Evolutionary conservation across 2,797 vertebrate genomes (phyloP).

Genomic region (Pristis pectinata): DNA sequence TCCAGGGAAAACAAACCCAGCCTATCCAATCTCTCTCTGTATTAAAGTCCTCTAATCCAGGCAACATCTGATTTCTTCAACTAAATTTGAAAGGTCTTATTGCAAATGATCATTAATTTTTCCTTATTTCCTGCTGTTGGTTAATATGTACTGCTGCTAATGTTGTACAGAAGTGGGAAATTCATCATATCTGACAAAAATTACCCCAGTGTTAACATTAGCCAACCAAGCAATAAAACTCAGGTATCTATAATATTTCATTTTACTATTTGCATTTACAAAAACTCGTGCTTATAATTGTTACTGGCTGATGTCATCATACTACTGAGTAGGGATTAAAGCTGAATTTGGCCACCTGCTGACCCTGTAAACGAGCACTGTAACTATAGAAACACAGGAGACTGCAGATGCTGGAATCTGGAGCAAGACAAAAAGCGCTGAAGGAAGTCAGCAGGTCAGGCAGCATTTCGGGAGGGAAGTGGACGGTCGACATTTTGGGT

Average conservation of each 20-base stretch:
- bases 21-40: too few species aligned
- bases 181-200: background rate
- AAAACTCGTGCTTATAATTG: background rate
- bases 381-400: background rate
- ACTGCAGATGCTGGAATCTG: too few species aligned
- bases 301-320: background rate
- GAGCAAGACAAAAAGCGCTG: too few species aligned
- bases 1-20: too few species aligned
- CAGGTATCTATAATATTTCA: background rate
- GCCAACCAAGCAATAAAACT: background rate
- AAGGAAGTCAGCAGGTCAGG: too few species aligned
- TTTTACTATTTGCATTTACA: background rate
- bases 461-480: too few species aligned
- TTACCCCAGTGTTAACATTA: background rate
- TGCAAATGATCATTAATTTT: background rate
- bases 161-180: background rate
- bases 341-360: background rate
- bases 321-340: background rate
- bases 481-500: too few species aligned
- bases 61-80: background rate
- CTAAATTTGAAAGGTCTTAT: background rate
- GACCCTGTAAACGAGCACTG: background rate
- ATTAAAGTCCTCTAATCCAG: too few species aligned
- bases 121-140: background rate
- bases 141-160: background rate